Conservation (phyloP, 2,888 invertebrate species). For the Cordilura impudica region DNA sequence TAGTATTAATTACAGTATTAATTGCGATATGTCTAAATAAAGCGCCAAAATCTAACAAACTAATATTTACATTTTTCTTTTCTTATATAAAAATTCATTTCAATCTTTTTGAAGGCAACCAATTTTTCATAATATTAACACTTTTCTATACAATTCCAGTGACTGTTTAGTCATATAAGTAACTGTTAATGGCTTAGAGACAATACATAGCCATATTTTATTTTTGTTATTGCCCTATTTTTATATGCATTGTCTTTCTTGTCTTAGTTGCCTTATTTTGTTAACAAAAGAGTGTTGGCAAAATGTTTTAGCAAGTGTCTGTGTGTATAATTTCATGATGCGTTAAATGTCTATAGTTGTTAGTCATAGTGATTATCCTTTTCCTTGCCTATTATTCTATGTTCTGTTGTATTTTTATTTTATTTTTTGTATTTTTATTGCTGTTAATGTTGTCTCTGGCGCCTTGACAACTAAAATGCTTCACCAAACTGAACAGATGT, state of each 20-base stretch:
- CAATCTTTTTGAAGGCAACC: no score
- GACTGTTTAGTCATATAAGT: no score
- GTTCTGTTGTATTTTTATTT: background rate
- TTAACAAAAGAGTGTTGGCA: background rate
- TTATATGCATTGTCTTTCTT: background rate
- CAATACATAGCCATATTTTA: background rate
- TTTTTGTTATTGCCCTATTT: background rate
- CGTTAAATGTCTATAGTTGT: slow-evolving; percentile 12
- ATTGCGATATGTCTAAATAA: no score
- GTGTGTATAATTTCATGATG: background rate
- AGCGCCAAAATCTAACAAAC: no score
- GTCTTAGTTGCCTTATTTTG: background rate
- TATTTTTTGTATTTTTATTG: background rate
- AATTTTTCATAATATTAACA: no score
- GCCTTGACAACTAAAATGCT: slow-evolving; percentile 53
- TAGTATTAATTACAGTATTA: no score
- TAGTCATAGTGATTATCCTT: slow-evolving; percentile 14
- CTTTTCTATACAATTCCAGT: no score
- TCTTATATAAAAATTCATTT: no score
- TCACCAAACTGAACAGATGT: slow-evolving; percentile 53
- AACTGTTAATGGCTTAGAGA: no score
- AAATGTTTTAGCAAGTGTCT: background rate
- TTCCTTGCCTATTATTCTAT: background rate
- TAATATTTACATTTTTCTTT: no score
- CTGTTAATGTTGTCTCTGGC: slow-evolving; percentile 7